Evolutionary conservation across 2,113 vertebrate genomes (phyloP).

Genomic region (Rissa tridactyla): DNA sequence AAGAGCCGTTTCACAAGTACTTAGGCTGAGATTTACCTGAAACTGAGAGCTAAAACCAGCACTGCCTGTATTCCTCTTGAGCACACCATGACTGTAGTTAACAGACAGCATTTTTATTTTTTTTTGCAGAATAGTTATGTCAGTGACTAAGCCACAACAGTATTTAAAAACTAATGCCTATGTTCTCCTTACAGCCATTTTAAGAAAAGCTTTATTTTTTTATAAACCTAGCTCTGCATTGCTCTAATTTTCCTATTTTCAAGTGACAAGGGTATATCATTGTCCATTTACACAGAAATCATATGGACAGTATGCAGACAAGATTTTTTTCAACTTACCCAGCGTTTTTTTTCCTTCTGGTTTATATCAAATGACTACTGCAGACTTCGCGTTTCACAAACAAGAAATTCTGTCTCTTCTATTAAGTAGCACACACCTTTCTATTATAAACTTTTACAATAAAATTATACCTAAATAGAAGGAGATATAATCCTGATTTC

Average conservation of each 20-base stretch:
- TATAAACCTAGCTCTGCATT: background rate
- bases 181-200: background rate
- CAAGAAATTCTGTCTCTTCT: background rate
- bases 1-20: background rate
- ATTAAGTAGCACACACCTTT: background rate
- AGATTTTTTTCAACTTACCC: background rate
- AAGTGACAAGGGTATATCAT: background rate
- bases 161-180: background rate
- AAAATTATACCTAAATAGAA: background rate
- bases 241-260: background rate
- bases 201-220: background rate
- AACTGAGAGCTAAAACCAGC: background rate
- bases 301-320: background rate
- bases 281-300: background rate
- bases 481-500: background rate
- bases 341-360: background rate
- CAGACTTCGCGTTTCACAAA: background rate
- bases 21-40: background rate
- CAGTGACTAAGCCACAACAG: background rate
- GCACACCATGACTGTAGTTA: background rate
- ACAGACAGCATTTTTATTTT: background rate
- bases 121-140: background rate
- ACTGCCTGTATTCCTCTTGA: background rate
- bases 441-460: background rate
- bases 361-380: background rate